Evolutionary conservation across 2,888 invertebrate genomes (phyloP).

Genomic region (Calephelis perditalis): DNA sequence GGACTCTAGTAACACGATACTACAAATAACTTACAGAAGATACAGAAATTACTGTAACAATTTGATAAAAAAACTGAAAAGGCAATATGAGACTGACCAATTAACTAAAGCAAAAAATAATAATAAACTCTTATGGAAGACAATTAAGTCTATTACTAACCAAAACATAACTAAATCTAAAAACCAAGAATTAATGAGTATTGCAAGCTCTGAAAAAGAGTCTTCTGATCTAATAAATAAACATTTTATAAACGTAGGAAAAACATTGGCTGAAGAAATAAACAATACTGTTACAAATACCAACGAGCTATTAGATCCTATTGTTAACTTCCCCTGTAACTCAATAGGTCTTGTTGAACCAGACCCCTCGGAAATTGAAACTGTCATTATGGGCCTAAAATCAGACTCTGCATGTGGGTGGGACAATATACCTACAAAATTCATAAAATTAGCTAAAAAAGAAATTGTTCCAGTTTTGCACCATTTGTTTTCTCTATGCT

Average conservation of each 20-base stretch:
- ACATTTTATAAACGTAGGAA: slow-evolving; percentile 19
- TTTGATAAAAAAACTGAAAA: slow-evolving; percentile 22
- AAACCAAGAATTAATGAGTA: slow-evolving; percentile 13
- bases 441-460: too few species aligned
- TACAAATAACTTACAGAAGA: not conserved
- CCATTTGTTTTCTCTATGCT: too few species aligned
- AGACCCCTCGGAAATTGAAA: too few species aligned
- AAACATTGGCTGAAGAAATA: slow-evolving; percentile 3
- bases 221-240: slow-evolving; percentile 18
- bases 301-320: too few species aligned
- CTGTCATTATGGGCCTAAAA: too few species aligned
- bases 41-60: slow-evolving; percentile 2
- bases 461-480: too few species aligned
- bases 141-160: slow-evolving; percentile 16
- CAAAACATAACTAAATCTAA: slow-evolving; percentile 14
- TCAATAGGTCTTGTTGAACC: too few species aligned
- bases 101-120: slow-evolving; percentile 18
- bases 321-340: too few species aligned
- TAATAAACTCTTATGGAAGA: slow-evolving; percentile 20
- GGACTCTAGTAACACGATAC: too few species aligned
- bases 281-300: too few species aligned
- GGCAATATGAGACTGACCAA: slow-evolving; percentile 17
- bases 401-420: too few species aligned
- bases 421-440: too few species aligned
- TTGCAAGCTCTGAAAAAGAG: slow-evolving; percentile 10